Percentiles rank a stretch among this genome's conserved stretches.
phyloP scores from a whole-genome alignment of 2,888 invertebrate species.

The Seira sanloemensis region DNA sequence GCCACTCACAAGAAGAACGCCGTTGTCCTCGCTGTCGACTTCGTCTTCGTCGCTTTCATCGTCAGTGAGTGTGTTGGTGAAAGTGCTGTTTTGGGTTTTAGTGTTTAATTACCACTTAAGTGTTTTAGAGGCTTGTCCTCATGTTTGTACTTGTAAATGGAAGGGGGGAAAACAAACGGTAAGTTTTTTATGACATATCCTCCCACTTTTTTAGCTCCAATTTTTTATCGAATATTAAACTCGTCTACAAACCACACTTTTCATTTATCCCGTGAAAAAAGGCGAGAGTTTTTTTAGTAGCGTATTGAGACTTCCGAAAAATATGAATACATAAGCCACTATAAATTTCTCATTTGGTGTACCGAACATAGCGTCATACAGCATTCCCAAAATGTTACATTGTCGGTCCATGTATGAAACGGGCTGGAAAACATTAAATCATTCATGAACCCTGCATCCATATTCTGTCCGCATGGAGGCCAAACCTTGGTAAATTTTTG shows the following conservation, averaged over 20 bases:
- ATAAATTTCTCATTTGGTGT: no score
- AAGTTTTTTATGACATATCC: constrained; percentile 43
- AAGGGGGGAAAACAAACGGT: constrained; percentile 94
- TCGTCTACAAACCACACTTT: no score
- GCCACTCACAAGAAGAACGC: neutral
- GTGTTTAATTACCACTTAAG: constrained; percentile 68
- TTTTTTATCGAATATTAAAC: neutral
- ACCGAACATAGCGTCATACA: no score
- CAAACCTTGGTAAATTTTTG: neutral
- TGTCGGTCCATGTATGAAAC: no score
- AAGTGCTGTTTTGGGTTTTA: constrained; percentile 69
- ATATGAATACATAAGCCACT: no score
- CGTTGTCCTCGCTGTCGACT: constrained; percentile 22
- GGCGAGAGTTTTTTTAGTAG: no score
- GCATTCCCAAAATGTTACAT: no score
- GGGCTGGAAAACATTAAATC: no score
- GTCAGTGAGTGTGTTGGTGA: constrained; percentile 60
- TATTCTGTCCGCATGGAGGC: no score
- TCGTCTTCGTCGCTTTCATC: constrained; percentile 27
- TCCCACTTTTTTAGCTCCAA: neutral
- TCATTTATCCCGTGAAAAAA: no score
- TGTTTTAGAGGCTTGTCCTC: constrained; percentile 79
- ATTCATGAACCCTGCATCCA: no score
- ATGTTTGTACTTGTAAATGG: constrained; percentile 93
- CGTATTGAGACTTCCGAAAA: no score